Evolutionary conservation across 1,140 invertebrate species (phyloP).

Genomic region (Linepithema humile): DNA sequence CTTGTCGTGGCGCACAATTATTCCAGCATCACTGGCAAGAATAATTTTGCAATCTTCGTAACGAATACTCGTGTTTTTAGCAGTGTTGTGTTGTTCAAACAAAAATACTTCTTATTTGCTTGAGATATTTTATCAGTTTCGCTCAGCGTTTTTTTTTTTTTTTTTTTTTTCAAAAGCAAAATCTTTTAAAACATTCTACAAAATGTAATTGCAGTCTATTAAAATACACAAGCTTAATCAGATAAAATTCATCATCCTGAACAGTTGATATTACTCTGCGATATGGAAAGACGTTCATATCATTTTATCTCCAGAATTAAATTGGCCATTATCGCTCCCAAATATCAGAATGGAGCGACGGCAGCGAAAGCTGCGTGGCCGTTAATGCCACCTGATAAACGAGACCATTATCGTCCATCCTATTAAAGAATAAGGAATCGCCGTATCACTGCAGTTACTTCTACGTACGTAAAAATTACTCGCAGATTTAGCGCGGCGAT

Average conservation of each 20-base stretch:
- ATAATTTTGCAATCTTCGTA: slow-evolving; percentile 16
- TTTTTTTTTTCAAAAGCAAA: too few species aligned
- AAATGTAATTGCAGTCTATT: too few species aligned
- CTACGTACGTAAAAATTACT: slow-evolving; percentile 43
- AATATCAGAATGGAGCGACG: neutral
- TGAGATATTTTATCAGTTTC: too few species aligned
- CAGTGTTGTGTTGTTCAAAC: too few species aligned
- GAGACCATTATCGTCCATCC: slow-evolving; percentile 18
- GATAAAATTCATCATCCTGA: neutral
- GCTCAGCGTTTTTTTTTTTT: too few species aligned
- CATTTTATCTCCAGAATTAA: neutral
- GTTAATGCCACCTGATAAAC: slow-evolving; percentile 20
- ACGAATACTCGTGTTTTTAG: neutral
- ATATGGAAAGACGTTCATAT: neutral
- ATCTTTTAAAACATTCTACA: too few species aligned
- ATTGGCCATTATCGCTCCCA: slow-evolving; percentile 16
- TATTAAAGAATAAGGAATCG: slow-evolving; percentile 38
- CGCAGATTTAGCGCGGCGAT: slow-evolving; percentile 51
- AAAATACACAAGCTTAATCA: too few species aligned
- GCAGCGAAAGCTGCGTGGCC: neutral
- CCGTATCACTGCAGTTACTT: slow-evolving; percentile 4
- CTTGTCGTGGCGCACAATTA: neutral
- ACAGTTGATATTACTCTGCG: neutral
- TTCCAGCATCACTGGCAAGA: neutral
- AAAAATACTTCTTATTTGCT: too few species aligned